phyloP scores from a whole-genome alignment of 2,888 invertebrate species.

The Chaetoderma sp. region DNA sequence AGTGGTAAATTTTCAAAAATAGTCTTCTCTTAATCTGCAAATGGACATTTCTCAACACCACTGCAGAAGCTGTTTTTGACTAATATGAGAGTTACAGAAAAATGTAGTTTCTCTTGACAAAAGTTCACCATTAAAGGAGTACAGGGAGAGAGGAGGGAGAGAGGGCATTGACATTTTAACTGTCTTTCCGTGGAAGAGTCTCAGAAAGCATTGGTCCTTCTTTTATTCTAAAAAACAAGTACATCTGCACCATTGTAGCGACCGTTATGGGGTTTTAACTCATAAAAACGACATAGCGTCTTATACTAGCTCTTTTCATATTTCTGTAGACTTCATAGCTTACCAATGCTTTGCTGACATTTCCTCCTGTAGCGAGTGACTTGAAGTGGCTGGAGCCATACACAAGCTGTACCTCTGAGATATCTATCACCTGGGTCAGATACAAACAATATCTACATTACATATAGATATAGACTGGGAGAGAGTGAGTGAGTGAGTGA shows the following conservation, averaged over 20 bases:
- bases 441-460: neutral
- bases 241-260: no score
- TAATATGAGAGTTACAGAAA: neutral
- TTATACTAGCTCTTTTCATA: no score
- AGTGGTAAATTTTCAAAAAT: no score
- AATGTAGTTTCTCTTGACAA: no score
- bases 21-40: no score
- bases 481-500: no score
- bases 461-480: neutral
- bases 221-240: no score
- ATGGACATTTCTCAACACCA: no score
- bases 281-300: no score
- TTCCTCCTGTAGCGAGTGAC: slow-evolving; percentile 94
- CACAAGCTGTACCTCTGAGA: slow-evolving; percentile 66
- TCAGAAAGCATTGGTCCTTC: neutral
- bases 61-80: neutral
- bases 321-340: slow-evolving; percentile 41
- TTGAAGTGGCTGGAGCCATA: slow-evolving; percentile 71
- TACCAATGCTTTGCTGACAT: slow-evolving; percentile 84
- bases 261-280: no score
- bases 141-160: no score
- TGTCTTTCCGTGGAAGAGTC: neutral
- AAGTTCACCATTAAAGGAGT: neutral
- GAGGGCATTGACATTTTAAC: no score
- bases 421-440: slow-evolving; percentile 56